Base-by-base conservation (phyloP, 1,140 invertebrate genomes). In the Sinella curviseta region DNA sequence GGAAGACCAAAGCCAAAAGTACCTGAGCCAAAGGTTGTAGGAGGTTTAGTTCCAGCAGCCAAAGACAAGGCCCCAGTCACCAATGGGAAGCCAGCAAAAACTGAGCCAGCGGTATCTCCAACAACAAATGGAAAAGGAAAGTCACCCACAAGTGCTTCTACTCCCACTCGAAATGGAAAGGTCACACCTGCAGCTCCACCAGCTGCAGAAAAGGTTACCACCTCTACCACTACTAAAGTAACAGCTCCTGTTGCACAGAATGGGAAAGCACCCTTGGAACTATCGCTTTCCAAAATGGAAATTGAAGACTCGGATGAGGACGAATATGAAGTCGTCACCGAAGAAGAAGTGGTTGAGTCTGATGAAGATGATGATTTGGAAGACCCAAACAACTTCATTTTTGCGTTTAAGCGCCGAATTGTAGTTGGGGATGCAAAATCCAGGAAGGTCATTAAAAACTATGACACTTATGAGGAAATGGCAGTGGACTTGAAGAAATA, bases 361-460 rank as follows among this genome's bases (percentile, higher is more conserved):
- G 70, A 74, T 8, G 70, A 36, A 28, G 70, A 74, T 3, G 31
- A 33, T 33, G 65, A 31, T 8, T 4, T 70, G 24, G 74, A 36
- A 1, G 36, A 75, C 34, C 39, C 74, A n/a, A 28, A 36, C 4
- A 54, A n/a, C 16, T 75, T 75, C 74, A 75, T 75, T 30, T 75
- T 75, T 75, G 74, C 28, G 8, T 75, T 16, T 14, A 75, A 75
- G 24, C 39, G 39, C 3, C 34, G 34, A 2, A 26, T 75, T 24
- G 39, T 75, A 1, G 28, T 75, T 39, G 74, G 74, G 1, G 36
- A 75, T 24, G 24, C 34, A 1, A 36, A 75, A 12, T 36, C 74
- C 2, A 75, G 74, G 24, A 36, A 28, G 24, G 17, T 75, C 3
- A 35, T 75, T 1, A 36, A 75, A 30, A 48, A 75, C 24, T 75